Evolutionary conservation across 2,113 vertebrate genomes (phyloP), one percentile per base, ranked within the genome.

Genomic region (Hippocampus guttulatus): DNA sequence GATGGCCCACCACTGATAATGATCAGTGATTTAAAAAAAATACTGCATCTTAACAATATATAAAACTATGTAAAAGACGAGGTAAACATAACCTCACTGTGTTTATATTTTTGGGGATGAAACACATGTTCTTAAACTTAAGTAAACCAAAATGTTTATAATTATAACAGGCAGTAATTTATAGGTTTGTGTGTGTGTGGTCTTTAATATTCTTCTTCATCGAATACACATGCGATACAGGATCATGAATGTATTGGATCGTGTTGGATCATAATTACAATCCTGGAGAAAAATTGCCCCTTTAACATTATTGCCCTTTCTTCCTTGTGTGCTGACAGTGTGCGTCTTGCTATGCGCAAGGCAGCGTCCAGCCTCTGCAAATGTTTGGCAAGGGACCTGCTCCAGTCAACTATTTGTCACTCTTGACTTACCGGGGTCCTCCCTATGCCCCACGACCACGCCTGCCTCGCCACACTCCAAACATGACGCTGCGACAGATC

Each of bases 401-500:
- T 2, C 75, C 83, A 16, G 77, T 33, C 15, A 77, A 77, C 73
- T 91, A 90, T 69, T 68, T 92, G 81, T 88, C 84, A 5, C 77
- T 93, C 18, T 30, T 92, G 40, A 18, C 74, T 1, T 58, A 89
- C 73, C 81, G 86, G 23, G 88, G 88, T 8, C 92, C 92, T 20
- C 79, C 73, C 21, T 78, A 71, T 21, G 54, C 79, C 10, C 91
- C 91, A 0, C 68, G 82, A 4, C 89, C 91, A 43, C 86, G 85
- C 25, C 75, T 92, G 80, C 74, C 70, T 5, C 83, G 43, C 74
- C 87, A 89, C 5, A 41, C 82, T 15, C 92, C 91, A 0, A 85
- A 77, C 73, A 89, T 93, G 91, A 92, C 92, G 11, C 80, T 93
- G 70, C 79, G 90, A 15, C 92, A 93, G 87, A 91, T 93, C 81